phyloP scores from a whole-genome alignment of 2,797 vertebrate genomes.

The Hemitrygon akajei region DNA sequence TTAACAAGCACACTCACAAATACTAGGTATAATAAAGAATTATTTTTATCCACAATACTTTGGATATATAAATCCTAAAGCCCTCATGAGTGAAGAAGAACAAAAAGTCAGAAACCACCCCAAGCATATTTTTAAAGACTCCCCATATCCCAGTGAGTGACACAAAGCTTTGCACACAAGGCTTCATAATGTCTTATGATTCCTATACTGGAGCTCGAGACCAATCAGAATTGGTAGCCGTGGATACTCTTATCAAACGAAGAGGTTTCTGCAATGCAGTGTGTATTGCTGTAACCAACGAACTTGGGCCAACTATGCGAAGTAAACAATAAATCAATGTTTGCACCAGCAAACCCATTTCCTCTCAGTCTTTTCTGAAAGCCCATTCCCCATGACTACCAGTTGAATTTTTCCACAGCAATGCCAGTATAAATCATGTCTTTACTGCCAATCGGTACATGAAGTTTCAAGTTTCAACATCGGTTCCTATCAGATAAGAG shows the following conservation, averaged over 20 bases:
- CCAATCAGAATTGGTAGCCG: slow-evolving; percentile 31
- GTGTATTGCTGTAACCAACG: slow-evolving; percentile 48
- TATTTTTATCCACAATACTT: neutral
- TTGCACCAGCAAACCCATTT: neutral
- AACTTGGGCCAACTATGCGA: slow-evolving; percentile 52
- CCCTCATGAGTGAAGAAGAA: neutral
- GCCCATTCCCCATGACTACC: slow-evolving; percentile 26
- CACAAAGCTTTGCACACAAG: neutral
- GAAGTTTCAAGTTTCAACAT: neutral
- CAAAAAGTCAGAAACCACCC: neutral
- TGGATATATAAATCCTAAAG: neutral
- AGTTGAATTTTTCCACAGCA: neutral
- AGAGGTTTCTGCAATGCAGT: slow-evolving; percentile 47
- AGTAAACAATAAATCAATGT: slow-evolving; percentile 41
- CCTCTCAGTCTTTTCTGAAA: slow-evolving; percentile 21
- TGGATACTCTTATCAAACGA: slow-evolving; percentile 44
- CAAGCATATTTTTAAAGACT: neutral
- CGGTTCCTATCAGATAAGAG: neutral
- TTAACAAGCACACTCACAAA: neutral
- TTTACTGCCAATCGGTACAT: neutral
- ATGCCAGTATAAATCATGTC: slow-evolving; percentile 18
- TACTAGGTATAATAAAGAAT: neutral
- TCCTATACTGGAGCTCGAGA: neutral
- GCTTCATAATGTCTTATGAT: neutral
- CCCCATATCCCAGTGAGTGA: neutral